Conservation (phyloP, 2,888 invertebrate species). For the Sycophila texana region DNA sequence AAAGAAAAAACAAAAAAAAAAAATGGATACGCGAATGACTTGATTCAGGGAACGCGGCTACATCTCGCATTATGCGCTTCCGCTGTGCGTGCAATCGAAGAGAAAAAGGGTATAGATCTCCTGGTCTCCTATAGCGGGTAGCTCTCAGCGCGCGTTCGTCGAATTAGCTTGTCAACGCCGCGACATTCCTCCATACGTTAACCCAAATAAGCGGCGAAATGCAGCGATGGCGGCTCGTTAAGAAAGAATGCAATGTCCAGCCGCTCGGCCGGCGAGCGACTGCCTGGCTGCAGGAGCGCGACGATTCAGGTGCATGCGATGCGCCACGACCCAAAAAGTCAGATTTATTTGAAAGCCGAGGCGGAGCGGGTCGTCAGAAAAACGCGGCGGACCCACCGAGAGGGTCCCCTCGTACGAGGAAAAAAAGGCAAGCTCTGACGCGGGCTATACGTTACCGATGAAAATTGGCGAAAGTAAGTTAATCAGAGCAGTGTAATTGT, state of each 20-base stretch:
- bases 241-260: slow-evolving; percentile 66
- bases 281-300: not conserved
- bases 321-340: slow-evolving; percentile 52
- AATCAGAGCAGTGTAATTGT: too few species aligned
- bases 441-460: too few species aligned
- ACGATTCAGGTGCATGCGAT: slow-evolving; percentile 1
- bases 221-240: slow-evolving; percentile 64
- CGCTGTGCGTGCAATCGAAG: not conserved
- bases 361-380: not conserved
- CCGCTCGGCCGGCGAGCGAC: not conserved
- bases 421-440: not conserved
- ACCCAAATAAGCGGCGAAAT: slow-evolving; percentile 67
- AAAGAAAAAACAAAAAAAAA: too few species aligned
- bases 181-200: slow-evolving; percentile 72
- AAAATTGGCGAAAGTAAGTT: too few species aligned
- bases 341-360: slow-evolving; percentile 45
- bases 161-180: slow-evolving; percentile 67
- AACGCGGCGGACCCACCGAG: not conserved
- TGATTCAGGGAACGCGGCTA: too few species aligned
- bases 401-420: not conserved
- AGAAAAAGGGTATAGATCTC: too few species aligned
- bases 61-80: too few species aligned
- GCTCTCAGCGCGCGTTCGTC: slow-evolving; percentile 18
- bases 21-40: too few species aligned
- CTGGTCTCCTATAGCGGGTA: too few species aligned